Evolutionary conservation across 2,797 vertebrate species (phyloP).

Genomic region (Okamejei kenojei): DNA sequence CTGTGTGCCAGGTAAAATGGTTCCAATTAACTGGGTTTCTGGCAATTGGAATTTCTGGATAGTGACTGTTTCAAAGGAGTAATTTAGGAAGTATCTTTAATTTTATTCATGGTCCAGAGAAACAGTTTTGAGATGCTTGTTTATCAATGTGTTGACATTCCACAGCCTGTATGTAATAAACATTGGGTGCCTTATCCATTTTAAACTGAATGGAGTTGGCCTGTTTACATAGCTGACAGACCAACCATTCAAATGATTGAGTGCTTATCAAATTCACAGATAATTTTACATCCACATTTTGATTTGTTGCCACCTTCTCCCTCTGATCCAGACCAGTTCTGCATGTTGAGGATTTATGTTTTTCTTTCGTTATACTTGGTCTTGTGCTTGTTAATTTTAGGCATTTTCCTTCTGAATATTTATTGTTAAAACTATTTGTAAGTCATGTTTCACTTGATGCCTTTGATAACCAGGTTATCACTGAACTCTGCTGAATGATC

Average conservation of each 20-base stretch:
- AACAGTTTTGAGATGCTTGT: not conserved
- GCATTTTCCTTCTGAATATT: not conserved
- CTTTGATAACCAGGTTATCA: too few relatives aligned
- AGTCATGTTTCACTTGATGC: not conserved
- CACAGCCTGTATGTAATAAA: not conserved
- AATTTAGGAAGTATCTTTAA: not conserved
- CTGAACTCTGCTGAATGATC: not conserved
- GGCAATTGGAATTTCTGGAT: not conserved
- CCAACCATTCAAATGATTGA: not conserved
- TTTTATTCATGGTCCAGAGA: not conserved
- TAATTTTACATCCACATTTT: not conserved
- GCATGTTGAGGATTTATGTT: not conserved
- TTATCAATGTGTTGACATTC: not conserved
- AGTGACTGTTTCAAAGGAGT: not conserved
- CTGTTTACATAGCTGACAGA: not conserved
- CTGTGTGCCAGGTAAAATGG: not conserved
- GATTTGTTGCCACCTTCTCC: not conserved
- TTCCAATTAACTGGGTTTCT: not conserved
- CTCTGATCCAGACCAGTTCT: not conserved
- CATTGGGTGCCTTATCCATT: not conserved
- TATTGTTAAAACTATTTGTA: not conserved
- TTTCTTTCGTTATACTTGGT: not conserved
- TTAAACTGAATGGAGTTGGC: too few relatives aligned
- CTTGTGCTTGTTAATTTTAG: not conserved
- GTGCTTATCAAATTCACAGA: not conserved